Evolutionary conservation across 1,140 invertebrate genomes (phyloP).

Genomic region (Apis florea): DNA sequence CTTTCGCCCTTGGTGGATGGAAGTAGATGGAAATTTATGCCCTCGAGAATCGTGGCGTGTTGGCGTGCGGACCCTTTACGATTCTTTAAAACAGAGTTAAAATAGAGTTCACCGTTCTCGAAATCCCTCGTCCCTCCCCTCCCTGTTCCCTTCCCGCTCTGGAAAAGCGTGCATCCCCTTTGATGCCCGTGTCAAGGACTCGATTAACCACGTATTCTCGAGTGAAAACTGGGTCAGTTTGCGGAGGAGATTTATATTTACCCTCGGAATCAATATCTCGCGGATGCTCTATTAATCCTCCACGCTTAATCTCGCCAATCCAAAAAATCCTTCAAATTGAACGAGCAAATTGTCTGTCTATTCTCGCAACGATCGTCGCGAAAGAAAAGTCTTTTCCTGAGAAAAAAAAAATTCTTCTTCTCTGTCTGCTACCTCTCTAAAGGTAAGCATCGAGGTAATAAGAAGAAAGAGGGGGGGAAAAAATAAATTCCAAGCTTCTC

Average conservation of each 20-base stretch:
- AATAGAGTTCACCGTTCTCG: no score
- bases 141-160: no score
- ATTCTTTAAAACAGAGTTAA: no score
- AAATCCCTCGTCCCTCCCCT: no score
- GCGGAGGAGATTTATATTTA: constrained; percentile 22
- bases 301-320: background rate
- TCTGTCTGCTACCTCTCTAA: background rate
- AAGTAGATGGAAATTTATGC: no score
- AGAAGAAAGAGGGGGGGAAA: background rate
- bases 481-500: background rate
- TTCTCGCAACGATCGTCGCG: background rate
- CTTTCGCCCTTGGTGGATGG: no score
- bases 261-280: constrained; percentile 5
- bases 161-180: background rate
- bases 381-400: no score
- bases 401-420: background rate
- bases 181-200: constrained; percentile 18
- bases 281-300: constrained; percentile 23
- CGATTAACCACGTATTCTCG: background rate
- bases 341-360: background rate
- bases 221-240: constrained; percentile 24
- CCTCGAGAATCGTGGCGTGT: no score
- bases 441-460: background rate
- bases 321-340: background rate
- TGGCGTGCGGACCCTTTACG: no score